A percentile compares a stretch with the other conserved stretches of the same genome.
These are phyloP conservation scores for Meiosimyza platycephala DNA, from an alignment of 2,888 invertebrate species.

Conservation along the genomic window DNA sequence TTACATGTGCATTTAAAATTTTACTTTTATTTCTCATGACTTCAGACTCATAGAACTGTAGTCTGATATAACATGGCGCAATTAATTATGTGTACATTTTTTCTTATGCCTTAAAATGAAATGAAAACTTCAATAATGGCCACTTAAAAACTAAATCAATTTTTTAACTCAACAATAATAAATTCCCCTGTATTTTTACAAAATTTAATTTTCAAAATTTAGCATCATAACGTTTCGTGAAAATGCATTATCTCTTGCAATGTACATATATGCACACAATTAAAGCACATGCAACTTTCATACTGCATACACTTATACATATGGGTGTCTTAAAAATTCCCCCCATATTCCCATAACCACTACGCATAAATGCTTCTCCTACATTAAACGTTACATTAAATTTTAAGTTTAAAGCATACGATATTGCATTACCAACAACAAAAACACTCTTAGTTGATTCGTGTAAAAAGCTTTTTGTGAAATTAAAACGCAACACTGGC, in stretches of 20 bases:
- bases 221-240: not conserved
- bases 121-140: too few relatives aligned
- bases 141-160: too few relatives aligned
- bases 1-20: not conserved
- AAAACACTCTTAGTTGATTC: not conserved
- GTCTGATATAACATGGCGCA: too few relatives aligned
- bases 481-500: constrained; percentile 36
- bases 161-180: too few relatives aligned
- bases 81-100: too few relatives aligned
- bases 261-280: not conserved
- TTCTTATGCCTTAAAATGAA: too few relatives aligned
- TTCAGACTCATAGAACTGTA: too few relatives aligned
- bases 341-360: too few relatives aligned
- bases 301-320: not conserved
- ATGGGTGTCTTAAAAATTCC: not conserved
- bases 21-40: too few relatives aligned
- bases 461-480: constrained; percentile 24
- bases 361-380: not conserved
- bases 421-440: not conserved
- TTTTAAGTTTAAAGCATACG: not conserved
- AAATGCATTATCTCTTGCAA: constrained; percentile 5
- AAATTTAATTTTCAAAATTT: constrained; percentile 1
- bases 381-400: constrained; percentile 7
- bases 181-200: constrained; percentile 4
- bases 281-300: not conserved